Base-by-base conservation (phyloP, 2,797 vertebrate genomes). In the Enteromius treurensis region DNA sequence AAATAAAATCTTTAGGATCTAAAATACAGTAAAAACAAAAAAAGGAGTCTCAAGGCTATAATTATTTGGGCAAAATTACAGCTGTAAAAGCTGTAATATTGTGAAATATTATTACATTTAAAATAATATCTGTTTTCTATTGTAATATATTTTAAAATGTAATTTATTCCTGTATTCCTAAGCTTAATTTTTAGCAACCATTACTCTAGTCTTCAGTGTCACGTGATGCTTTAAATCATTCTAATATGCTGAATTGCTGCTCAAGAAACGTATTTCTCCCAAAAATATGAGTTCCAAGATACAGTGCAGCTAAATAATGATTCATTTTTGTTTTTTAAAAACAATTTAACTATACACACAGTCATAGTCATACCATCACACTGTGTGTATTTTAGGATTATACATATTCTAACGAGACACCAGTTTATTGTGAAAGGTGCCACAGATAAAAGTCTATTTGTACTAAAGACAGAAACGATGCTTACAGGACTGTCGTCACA, bases 401-500 rank as follows among this genome's bases (percentile, higher is more conserved):
- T 37, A 37, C 37, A 7, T 37, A 37, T 37, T 37, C 1, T 37
- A 37, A 40, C 4, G 8, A 40, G 70, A 73, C 15, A 49, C 26
- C 2, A 51, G n/a, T 75, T 55, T 55, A 19, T 55, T n/a, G 21
- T 55, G 5, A 11, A 37, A 53, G 34, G 11, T 37, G 13, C 11
- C 11, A 75, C 4, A 0, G 5, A 34, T 51, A 53, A 37, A 55
- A 55, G 40, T 55, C 11, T 34, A 9, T 53, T 75, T 55, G 29
- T 2, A 8, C 19, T 65, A 21, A 26, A 19, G 32, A 51, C 13
- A 34, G 47, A 45, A 67, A 74, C 1, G 4, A 9, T 37, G 93
- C 94, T 93, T 92, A 99, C 98, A 11, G 91, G 93, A 2, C 92
- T 94, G 88, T 97, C 95, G 2, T 96, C 95, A 0, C 98, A 99